A percentile compares a stretch with the other conserved stretches of the same genome.
phyloP scores from a whole-genome alignment of 2,888 invertebrate species.

The Drosophila helvetica region DNA sequence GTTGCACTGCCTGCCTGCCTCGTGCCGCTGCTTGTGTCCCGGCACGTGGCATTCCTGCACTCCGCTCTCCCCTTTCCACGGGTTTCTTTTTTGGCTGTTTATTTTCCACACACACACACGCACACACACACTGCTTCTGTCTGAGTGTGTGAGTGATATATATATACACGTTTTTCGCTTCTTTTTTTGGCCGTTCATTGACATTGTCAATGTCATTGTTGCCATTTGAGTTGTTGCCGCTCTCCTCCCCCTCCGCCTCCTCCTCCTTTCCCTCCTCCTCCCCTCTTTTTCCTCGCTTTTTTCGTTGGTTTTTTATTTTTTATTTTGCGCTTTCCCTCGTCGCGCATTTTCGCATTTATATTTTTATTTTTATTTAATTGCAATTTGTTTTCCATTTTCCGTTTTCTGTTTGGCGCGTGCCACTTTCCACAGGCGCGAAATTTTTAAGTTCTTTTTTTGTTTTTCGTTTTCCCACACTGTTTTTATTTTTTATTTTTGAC shows the following conservation, averaged over 20 bases:
- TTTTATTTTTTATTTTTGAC: constrained; percentile 41
- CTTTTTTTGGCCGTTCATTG: constrained; percentile 70
- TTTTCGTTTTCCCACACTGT: neutral
- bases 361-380: constrained; percentile 72
- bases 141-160: too few species aligned
- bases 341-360: constrained; percentile 47
- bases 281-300: constrained; percentile 29
- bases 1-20: constrained; percentile 63
- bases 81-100: constrained; percentile 49
- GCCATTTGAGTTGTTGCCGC: constrained; percentile 55
- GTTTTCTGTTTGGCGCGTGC: constrained; percentile 42
- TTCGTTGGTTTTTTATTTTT: constrained; percentile 39
- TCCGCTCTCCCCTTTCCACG: neutral
- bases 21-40: constrained; percentile 17
- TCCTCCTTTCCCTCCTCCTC: neutral
- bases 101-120: constrained; percentile 27
- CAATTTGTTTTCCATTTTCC: constrained; percentile 54
- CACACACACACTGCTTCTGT: constrained; percentile 14
- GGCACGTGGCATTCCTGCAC: constrained; percentile 63
- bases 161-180: constrained; percentile 6
- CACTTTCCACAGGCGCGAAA: constrained; percentile 56
- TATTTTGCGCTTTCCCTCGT: constrained; percentile 25
- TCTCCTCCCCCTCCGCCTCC: too few species aligned
- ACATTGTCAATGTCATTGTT: constrained; percentile 80
- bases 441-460: constrained; percentile 61